Percentiles rank a stretch among this genome's conserved stretches.
Evolutionary conservation across 2,888 invertebrate species (phyloP).

Genomic region (Bombylius discolor): DNA sequence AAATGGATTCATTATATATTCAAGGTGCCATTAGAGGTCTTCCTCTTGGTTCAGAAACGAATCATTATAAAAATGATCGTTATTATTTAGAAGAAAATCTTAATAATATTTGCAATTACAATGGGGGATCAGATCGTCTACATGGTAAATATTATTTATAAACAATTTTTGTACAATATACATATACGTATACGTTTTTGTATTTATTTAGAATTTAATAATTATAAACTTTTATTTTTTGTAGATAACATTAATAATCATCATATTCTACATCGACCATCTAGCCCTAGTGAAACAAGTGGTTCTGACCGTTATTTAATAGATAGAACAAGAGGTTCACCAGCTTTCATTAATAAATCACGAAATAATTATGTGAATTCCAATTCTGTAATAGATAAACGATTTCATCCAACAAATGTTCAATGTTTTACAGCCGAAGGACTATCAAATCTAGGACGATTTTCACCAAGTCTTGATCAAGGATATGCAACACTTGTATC

Average conservation of each 20-base stretch:
- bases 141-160: conserved; percentile 4
- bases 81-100: conserved; percentile 31
- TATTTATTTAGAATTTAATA: no score
- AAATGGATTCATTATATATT: conserved; percentile 34
- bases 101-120: conserved; percentile 25
- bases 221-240: background rate
- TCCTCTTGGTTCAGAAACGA: conserved; percentile 32
- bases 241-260: conserved; percentile 22
- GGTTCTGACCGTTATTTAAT: conserved; percentile 35
- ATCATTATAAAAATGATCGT: conserved; percentile 34
- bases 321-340: conserved; percentile 30
- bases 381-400: conserved; percentile 19
- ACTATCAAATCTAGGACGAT: conserved; percentile 36
- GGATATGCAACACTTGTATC: conserved; percentile 68
- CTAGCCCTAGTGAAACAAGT: conserved; percentile 36
- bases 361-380: background rate
- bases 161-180: background rate
- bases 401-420: conserved; percentile 31
- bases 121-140: conserved; percentile 4
- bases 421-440: conserved; percentile 32
- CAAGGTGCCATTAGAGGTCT: conserved; percentile 31
- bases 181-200: no score
- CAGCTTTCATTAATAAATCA: conserved; percentile 19
- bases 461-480: conserved; percentile 60
- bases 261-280: conserved; percentile 26